Conservation (phyloP, 1,140 invertebrate genomes). For the Polypedilum vanderplanki region DNA sequence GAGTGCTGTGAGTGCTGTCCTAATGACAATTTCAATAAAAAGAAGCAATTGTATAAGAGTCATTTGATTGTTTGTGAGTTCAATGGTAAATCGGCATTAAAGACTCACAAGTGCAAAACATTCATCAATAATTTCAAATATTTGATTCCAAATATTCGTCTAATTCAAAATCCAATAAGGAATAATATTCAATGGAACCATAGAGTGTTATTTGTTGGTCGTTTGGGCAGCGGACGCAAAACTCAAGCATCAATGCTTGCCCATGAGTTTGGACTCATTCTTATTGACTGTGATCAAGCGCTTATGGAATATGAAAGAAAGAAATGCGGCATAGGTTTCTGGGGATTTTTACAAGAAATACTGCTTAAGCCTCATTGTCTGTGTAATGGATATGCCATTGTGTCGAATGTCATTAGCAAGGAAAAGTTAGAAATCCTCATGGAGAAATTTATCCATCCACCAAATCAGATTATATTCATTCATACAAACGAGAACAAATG, state of each 20-base stretch:
- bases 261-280: background rate
- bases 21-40: background rate
- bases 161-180: background rate
- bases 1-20: too few species aligned
- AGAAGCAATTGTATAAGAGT: background rate
- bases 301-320: background rate
- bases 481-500: conserved; percentile 23
- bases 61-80: conserved; percentile 5
- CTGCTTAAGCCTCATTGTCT: background rate
- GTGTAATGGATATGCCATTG: conserved; percentile 8
- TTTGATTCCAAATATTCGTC: background rate
- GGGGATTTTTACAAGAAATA: background rate
- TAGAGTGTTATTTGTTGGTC: background rate
- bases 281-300: background rate
- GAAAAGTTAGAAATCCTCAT: background rate
- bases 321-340: background rate
- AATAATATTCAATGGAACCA: background rate
- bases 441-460: conserved; percentile 16
- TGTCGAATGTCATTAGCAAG: conserved; percentile 22
- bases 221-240: background rate
- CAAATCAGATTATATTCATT: conserved; percentile 7
- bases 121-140: conserved; percentile 15
- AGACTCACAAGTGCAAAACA: background rate
- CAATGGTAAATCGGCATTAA: background rate
- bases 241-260: background rate